phyloP scores from a whole-genome alignment of 2,888 invertebrate genomes.

The Hirtodrosophila trivittata region DNA sequence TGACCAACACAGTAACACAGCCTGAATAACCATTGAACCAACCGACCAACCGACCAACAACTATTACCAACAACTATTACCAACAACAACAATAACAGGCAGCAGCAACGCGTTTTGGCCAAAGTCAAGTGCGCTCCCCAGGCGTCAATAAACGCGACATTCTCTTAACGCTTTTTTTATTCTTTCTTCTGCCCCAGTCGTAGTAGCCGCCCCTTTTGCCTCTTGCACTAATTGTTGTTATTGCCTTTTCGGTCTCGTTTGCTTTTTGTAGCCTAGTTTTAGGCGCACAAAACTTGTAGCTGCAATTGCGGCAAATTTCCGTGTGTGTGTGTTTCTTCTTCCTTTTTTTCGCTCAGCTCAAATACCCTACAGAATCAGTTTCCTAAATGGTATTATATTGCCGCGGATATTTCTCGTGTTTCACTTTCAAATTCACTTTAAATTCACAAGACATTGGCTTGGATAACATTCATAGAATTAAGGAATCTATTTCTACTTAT shows the following conservation, averaged over 20 bases:
- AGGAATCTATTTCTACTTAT: no score
- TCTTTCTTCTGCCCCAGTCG: slow-evolving; percentile 12
- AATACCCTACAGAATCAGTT: neutral
- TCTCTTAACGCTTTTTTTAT: slow-evolving; percentile 26
- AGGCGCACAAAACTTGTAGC: slow-evolving; percentile 51
- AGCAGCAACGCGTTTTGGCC: slow-evolving; percentile 16
- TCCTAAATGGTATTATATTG: no score
- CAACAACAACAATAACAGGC: neutral
- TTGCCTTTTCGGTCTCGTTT: slow-evolving; percentile 2
- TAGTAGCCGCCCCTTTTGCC: slow-evolving; percentile 3
- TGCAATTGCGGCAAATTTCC: slow-evolving; percentile 29
- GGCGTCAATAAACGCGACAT: slow-evolving; percentile 56
- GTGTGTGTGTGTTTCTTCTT: neutral
- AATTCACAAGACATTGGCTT: no score
- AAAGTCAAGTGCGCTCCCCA: slow-evolving; percentile 59
- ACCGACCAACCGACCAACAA: slow-evolving; percentile 12
- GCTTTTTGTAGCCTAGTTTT: slow-evolving; percentile 55
- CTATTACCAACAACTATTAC: slow-evolving; percentile 26
- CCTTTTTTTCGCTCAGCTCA: neutral
- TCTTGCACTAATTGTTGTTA: slow-evolving; percentile 1
- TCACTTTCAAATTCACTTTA: no score
- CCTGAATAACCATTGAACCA: slow-evolving; percentile 10
- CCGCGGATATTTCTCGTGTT: no score
- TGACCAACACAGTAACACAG: neutral
- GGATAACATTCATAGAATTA: no score